A percentile compares a stretch with the other conserved stretches of the same genome.
These are phyloP conservation scores for Liparis tanakae DNA, from an alignment of 2,797 vertebrate genomes.

Conservation along the genomic window DNA sequence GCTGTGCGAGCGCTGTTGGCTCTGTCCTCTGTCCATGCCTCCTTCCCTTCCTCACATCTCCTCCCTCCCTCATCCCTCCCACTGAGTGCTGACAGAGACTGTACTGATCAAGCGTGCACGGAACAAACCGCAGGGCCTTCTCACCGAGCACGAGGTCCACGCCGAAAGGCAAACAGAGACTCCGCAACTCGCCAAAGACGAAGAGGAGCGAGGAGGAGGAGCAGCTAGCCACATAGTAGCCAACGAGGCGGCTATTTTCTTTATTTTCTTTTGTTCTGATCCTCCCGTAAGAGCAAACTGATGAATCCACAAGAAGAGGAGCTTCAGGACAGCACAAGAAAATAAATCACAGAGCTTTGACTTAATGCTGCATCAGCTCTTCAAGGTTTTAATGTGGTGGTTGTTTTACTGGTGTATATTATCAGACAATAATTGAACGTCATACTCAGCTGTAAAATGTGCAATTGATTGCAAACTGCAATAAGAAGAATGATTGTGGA, in stretches of 20 bases:
- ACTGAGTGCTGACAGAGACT: constrained; percentile 52
- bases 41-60: background rate
- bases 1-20: constrained; percentile 39
- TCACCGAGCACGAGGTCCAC: constrained; percentile 51
- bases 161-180: constrained; percentile 29
- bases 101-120: constrained; percentile 56
- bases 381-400: background rate
- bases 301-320: constrained; percentile 2
- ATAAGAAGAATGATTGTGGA: background rate
- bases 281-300: background rate
- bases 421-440: constrained; percentile 9
- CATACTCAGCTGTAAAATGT: constrained; percentile 8
- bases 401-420: constrained; percentile 5
- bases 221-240: constrained; percentile 11
- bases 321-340: background rate
- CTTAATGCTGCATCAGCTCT: constrained; percentile 7
- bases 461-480: background rate
- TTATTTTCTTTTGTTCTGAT: background rate
- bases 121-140: constrained; percentile 61
- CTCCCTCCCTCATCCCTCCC: constrained; percentile 20
- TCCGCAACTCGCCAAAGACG: constrained; percentile 19
- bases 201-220: constrained; percentile 15
- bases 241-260: background rate
- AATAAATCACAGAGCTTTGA: constrained; percentile 1
- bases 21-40: constrained; percentile 31